Evolutionary conservation across 2,888 invertebrate species (phyloP), one percentile per base, ranked within the genome.

Genomic region (Saturnia pavonia): DNA sequence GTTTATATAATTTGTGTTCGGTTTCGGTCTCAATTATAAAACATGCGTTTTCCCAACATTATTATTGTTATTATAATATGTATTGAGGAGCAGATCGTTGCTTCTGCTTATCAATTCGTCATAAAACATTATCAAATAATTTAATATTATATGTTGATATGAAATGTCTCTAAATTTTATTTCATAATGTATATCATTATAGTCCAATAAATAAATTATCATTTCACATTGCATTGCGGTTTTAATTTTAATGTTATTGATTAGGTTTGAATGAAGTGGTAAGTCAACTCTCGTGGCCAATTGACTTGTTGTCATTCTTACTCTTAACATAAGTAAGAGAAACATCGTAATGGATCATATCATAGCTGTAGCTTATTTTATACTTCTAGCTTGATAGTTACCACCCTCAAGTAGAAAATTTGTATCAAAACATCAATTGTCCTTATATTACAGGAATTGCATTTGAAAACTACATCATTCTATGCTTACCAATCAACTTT

Each of bases 61-160:
- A 27, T 60, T 60, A 60, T 60, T 60, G 25, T 60, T 60, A 27
- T 60, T 60, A 14, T 14, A 60, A 60, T 27, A 14, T 27, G 57
- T 60, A 60, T 27, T 60, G 27, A 60, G 57, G 57, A 25, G 27
- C 57, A 60, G 57, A 27, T 60, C 57, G 57, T 60, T 60, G 57
- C 57, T 60, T 60, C 14, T 60, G 27, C 57, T 60, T 60, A 60
- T 60, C 57, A 60, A 60, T 27, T 27, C 57, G 12, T 60, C 12
- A 27, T 60, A 60, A 60, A 60, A 11, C 4, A 60, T 60, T 60
- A 60, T 60, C 57, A 27, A 60, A 60, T 27, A 27, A 27, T 14
- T 60, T 3, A 4, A 60, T 22, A 22, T 54, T 54, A 22, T 54
- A 54, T n/a, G 11, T 60, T 60, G 57, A 27, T 60, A 60, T 60